phyloP scores from a whole-genome alignment of 2,888 invertebrate species.

The Plagodis dolabraria region DNA sequence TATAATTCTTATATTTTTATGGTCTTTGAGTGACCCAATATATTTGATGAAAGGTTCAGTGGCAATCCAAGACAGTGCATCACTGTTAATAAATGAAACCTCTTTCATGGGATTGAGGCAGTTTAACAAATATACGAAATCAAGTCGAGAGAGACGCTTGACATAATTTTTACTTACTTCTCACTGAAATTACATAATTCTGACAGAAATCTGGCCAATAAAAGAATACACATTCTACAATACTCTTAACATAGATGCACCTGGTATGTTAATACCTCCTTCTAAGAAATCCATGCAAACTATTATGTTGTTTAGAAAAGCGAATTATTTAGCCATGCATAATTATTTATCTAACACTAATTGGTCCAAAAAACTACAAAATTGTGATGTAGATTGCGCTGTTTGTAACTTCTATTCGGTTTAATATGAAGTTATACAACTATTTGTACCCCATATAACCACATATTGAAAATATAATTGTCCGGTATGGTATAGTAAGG shows the following conservation, averaged over 20 bases:
- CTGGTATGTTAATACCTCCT: constrained; percentile 1
- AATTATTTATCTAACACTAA: background rate
- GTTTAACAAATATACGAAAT: background rate
- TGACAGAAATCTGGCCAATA: background rate
- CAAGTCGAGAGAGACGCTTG: background rate
- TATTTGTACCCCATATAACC: background rate
- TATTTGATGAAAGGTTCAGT: background rate
- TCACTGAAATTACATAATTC: background rate
- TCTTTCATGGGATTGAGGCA: background rate
- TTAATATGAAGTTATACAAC: background rate
- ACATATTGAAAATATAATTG: background rate
- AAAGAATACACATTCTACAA: background rate
- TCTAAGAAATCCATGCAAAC: background rate
- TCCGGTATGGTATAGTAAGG: constrained; percentile 1
- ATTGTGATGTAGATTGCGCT: background rate
- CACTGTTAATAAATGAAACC: too few relatives aligned
- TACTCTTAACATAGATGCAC: background rate
- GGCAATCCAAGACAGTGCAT: background rate
- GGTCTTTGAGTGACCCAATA: background rate
- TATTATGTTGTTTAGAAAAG: background rate
- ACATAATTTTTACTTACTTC: background rate
- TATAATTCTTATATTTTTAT: background rate
- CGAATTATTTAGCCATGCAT: constrained; percentile 1
- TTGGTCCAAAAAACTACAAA: background rate
- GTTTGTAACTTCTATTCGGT: background rate